Evolutionary conservation across 2,113 vertebrate species (phyloP).

Genomic region (Larimichthys polyactis): DNA sequence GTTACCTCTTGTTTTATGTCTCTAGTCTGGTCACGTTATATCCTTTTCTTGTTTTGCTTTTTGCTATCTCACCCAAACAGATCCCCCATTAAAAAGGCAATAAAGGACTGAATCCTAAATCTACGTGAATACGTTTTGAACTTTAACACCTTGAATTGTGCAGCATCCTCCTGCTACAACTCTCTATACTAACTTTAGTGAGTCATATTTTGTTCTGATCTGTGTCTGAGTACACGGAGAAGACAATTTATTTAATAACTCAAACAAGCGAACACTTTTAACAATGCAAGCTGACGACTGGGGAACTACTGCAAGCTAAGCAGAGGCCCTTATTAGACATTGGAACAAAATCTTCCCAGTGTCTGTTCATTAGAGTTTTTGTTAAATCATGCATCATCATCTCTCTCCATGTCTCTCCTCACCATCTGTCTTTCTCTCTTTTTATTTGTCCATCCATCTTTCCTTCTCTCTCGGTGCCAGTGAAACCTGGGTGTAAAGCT

Average conservation of each 20-base stretch:
- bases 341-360: neutral
- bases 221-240: neutral
- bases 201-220: neutral
- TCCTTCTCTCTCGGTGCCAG: neutral
- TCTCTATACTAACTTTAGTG: neutral
- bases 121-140: neutral
- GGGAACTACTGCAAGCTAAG: neutral
- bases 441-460: neutral
- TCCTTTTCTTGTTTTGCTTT: neutral
- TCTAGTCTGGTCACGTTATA: neutral
- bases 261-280: neutral
- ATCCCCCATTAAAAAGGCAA: neutral
- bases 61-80: neutral
- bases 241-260: neutral
- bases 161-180: neutral
- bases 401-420: neutral
- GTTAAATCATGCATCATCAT: neutral
- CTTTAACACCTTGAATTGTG: neutral
- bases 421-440: constrained; percentile 9
- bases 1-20: neutral
- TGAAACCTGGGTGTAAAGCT: constrained; percentile 43
- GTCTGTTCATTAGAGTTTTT: neutral
- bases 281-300: neutral
- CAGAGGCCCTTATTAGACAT: neutral
- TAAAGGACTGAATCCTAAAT: neutral